These are phyloP conservation scores for Stenichneumon culpator DNA, from an alignment of 2,888 invertebrate genomes.

Conservation along the genomic window DNA sequence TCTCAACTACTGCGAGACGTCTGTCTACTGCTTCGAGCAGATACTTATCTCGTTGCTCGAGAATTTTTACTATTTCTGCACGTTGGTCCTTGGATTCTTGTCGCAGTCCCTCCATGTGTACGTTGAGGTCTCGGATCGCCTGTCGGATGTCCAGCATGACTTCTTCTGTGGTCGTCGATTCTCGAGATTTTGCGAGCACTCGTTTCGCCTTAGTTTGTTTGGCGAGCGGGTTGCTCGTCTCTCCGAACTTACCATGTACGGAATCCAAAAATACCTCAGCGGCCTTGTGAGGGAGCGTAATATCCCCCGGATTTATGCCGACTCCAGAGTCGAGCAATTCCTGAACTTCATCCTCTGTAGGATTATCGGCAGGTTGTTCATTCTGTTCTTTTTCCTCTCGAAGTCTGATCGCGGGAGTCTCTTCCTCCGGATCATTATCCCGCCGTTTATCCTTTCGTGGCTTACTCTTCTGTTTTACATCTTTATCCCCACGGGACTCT, in stretches of 20 bases:
- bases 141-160: background rate
- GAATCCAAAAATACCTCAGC: background rate
- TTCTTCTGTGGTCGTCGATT: background rate
- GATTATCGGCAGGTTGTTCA: too few relatives aligned
- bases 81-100: background rate
- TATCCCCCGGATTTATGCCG: background rate
- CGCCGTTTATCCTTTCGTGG: fast-evolving
- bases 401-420: background rate
- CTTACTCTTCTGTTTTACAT: background rate
- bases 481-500: too few relatives aligned
- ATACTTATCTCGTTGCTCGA: background rate
- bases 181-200: background rate
- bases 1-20: background rate
- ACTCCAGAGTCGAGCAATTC: background rate
- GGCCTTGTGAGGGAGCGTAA: background rate
- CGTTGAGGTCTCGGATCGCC: background rate
- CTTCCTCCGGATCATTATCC: background rate
- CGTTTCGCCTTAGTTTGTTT: background rate
- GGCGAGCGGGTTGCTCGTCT: background rate
- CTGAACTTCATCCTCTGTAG: background rate
- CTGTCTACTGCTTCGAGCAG: background rate
- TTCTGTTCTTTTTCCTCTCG: too few relatives aligned
- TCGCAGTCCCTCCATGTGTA: background rate
- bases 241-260: background rate
- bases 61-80: background rate